Conservation (phyloP, 2,888 invertebrate genomes). For the Drepanosiphum platanoidis region DNA sequence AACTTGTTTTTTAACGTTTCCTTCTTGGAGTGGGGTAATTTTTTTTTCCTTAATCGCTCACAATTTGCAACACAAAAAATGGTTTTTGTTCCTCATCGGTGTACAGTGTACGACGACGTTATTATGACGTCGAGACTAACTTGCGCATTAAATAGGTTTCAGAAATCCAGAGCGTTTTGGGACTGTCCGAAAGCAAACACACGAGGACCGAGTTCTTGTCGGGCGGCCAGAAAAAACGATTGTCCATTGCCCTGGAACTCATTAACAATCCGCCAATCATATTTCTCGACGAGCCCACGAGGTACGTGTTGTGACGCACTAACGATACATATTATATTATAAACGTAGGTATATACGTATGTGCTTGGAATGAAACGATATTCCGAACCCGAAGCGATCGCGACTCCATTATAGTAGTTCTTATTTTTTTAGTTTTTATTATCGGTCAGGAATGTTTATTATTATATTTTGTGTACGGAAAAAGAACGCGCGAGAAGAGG, state of each 20-base stretch:
- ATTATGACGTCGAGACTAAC: too few species aligned
- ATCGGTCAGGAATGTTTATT: neutral
- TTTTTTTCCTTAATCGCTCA: too few species aligned
- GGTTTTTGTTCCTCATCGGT: too few species aligned
- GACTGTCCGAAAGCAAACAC: conserved; percentile 73
- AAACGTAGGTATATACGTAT: too few species aligned
- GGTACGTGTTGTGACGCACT: conserved; percentile 66
- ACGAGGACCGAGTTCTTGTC: conserved; percentile 75
- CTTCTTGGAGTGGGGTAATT: too few species aligned
- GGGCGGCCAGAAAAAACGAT: conserved; percentile 82
- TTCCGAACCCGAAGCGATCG: neutral
- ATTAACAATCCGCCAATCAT: conserved; percentile 86
- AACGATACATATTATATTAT: neutral
- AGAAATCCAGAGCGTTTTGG: conserved; percentile 74
- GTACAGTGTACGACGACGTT: too few species aligned
- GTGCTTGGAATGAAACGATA: neutral
- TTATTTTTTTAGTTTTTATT: neutral
- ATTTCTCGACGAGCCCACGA: conserved; percentile 85
- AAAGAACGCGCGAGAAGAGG: neutral
- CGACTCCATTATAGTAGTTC: neutral
- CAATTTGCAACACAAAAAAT: too few species aligned
- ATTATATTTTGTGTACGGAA: neutral
- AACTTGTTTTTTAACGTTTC: too few species aligned
- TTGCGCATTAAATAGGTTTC: conserved; percentile 67
- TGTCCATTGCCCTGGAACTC: conserved; percentile 83